These are phyloP conservation scores for Sisyra terminalis DNA, from an alignment of 2,888 invertebrate genomes.

Conservation along the genomic window DNA sequence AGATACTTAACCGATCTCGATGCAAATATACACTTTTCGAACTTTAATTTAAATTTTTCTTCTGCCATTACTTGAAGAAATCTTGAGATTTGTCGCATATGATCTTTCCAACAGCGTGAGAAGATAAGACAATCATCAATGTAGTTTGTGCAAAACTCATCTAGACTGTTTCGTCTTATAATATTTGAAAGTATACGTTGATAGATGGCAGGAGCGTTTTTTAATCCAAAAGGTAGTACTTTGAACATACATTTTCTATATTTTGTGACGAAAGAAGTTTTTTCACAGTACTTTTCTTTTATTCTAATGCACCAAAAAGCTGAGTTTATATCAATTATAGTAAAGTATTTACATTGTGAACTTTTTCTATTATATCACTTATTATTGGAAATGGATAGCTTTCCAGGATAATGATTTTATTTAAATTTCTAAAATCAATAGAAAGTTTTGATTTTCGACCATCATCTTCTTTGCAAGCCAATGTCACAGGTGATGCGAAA, in stretches of 20 bases:
- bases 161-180: slow-evolving; percentile 12
- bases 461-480: slow-evolving; percentile 13
- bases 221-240: slow-evolving; percentile 13
- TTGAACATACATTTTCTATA: slow-evolving; percentile 11
- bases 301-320: slow-evolving; percentile 13
- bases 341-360: slow-evolving; percentile 10
- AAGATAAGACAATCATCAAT: slow-evolving; percentile 16
- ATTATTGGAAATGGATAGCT: slow-evolving; percentile 11
- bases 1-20: slow-evolving; percentile 9
- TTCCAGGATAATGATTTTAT: slow-evolving; percentile 10
- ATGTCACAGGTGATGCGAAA: slow-evolving; percentile 13
- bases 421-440: slow-evolving; percentile 8
- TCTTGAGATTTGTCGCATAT: background rate
- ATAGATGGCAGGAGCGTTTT: slow-evolving; percentile 14
- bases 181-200: slow-evolving; percentile 13
- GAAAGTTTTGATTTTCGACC: slow-evolving; percentile 13
- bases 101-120: background rate
- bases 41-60: slow-evolving; percentile 13
- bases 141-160: slow-evolving; percentile 14
- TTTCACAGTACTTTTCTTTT: slow-evolving; percentile 11
- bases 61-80: slow-evolving; percentile 5
- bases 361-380: slow-evolving; percentile 10
- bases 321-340: slow-evolving; percentile 6
- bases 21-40: slow-evolving; percentile 10
- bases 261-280: slow-evolving; percentile 12